Conservation (phyloP, 2,113 vertebrate genomes). For the Eubucco bourcierii region DNA sequence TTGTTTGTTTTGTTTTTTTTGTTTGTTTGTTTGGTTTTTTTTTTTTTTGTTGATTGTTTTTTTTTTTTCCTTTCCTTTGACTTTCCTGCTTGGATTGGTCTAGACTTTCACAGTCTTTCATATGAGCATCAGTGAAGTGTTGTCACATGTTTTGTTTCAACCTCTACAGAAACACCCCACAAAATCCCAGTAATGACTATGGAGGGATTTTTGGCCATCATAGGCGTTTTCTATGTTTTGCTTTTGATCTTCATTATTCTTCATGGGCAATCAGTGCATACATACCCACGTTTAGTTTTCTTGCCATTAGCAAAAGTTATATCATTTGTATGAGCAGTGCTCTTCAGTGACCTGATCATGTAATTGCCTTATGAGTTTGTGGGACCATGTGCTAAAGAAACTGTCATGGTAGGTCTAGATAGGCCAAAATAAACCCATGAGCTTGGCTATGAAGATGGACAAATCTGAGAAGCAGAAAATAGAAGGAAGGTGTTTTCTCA, state of each 20-base stretch:
- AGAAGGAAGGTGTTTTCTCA: not conserved
- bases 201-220: not conserved
- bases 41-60: not conserved
- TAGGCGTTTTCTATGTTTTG: not conserved
- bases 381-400: not conserved
- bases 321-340: not conserved
- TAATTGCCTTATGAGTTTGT: not conserved
- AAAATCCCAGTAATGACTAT: not conserved
- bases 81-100: not conserved
- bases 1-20: too few species aligned
- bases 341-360: not conserved
- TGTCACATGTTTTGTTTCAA: not conserved
- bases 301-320: not conserved
- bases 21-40: too few species aligned
- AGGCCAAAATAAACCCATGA: not conserved
- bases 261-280: not conserved
- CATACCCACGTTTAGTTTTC: not conserved
- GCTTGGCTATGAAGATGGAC: not conserved
- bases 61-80: not conserved
- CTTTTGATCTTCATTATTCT: not conserved
- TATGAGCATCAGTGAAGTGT: not conserved
- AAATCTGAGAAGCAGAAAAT: not conserved
- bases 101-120: not conserved
- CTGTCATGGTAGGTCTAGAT: too few species aligned
- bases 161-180: not conserved